Conservation (phyloP, 2,888 invertebrate genomes). For the Orthosia gracilis region DNA sequence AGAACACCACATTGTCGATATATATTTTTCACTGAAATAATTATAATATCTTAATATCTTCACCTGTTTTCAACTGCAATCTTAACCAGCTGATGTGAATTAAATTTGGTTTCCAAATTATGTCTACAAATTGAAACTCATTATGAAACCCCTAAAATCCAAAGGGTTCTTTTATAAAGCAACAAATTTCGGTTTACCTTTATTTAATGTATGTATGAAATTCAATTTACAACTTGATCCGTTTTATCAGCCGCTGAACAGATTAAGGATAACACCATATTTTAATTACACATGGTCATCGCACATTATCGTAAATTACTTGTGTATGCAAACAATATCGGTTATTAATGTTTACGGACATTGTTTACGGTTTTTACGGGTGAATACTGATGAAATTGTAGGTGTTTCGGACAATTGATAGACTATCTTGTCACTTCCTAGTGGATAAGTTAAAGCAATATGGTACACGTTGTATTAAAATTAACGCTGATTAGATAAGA, state of each 20-base stretch:
- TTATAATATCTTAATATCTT: background rate
- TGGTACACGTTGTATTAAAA: background rate
- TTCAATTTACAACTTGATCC: conserved; percentile 58
- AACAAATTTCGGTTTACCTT: conserved; percentile 41
- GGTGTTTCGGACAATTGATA: conserved; percentile 13
- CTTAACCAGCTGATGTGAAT: background rate
- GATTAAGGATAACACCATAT: conserved; percentile 60
- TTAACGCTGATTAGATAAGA: background rate
- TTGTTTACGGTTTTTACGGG: conserved; percentile 56
- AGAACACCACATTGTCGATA: no score
- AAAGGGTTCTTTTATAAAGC: conserved; percentile 26
- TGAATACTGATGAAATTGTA: conserved; percentile 37
- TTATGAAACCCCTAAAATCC: conserved; percentile 21
- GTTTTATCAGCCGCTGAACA: conserved; percentile 54
- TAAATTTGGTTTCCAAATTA: conserved; percentile 11
- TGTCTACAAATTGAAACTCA: conserved; percentile 11
- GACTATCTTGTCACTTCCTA: background rate
- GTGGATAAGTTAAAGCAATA: background rate
- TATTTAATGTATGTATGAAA: conserved; percentile 25
- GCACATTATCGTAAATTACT: conserved; percentile 61
- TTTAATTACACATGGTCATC: conserved; percentile 62
- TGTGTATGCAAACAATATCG: conserved; percentile 54
- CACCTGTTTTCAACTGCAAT: background rate
- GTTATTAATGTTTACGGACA: conserved; percentile 56
- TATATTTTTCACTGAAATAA: no score